These are phyloP conservation scores for Sylvilagus floridanus DNA, from an alignment of 2,797 vertebrate genomes.

Conservation along the genomic window DNA sequence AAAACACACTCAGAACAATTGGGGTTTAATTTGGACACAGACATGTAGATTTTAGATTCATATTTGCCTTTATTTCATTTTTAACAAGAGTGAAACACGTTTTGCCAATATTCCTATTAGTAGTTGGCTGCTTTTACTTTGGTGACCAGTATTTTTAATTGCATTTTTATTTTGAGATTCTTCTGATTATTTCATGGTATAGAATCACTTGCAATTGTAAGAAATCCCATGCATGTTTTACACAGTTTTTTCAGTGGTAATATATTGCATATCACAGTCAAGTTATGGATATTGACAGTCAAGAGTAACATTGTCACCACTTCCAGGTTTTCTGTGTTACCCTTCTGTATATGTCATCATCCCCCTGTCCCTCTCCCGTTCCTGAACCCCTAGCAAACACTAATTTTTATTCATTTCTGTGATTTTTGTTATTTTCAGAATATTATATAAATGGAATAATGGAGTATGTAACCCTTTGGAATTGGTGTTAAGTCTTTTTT, in stretches of 20 bases:
- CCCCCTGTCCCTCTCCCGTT: neutral
- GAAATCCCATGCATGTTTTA: neutral
- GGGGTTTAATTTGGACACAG: constrained; percentile 16
- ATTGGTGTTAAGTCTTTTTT: neutral
- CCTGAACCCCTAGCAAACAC: neutral
- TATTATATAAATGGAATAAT: neutral
- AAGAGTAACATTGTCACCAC: neutral
- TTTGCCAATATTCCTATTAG: neutral
- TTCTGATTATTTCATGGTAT: constrained; percentile 1
- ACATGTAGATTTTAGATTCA: neutral
- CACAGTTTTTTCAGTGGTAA: neutral
- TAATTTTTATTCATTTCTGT: neutral
- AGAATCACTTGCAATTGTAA: constrained; percentile 13
- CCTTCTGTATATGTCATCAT: neutral
- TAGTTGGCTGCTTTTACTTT: constrained; percentile 53
- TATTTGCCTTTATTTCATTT: constrained; percentile 46
- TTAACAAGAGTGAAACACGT: neutral
- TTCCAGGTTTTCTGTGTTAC: neutral
- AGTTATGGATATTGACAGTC: neutral
- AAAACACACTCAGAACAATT: neutral
- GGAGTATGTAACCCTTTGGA: neutral
- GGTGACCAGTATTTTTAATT: constrained; percentile 5
- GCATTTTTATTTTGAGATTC: constrained; percentile 52
- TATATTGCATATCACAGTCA: neutral
- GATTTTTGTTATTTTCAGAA: neutral